A percentile compares a stretch with the other conserved stretches of the same genome.
Evolutionary conservation across 1,140 invertebrate species (phyloP).

Genomic region (Euwallacea similis): DNA sequence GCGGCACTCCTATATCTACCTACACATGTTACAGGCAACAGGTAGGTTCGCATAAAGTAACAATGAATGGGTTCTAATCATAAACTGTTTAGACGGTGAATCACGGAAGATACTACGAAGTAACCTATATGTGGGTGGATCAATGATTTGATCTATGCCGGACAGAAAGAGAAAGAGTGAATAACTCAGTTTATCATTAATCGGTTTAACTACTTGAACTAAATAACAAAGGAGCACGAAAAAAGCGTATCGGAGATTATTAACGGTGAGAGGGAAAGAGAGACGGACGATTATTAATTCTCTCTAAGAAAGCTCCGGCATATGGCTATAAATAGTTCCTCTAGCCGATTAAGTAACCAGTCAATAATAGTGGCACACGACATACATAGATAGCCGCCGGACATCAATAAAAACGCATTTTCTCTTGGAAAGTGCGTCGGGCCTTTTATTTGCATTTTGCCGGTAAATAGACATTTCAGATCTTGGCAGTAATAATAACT

Average conservation of each 20-base stretch:
- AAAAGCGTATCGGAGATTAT: no score
- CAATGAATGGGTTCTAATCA: not conserved
- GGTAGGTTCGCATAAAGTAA: not conserved
- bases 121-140: no score
- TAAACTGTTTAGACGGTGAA: no score
- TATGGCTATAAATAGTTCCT: constrained; percentile 11
- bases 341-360: constrained; percentile 10
- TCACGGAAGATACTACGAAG: no score
- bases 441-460: constrained; percentile 1
- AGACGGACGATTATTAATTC: not conserved
- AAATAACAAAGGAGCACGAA: no score
- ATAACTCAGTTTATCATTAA: no score
- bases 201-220: no score
- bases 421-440: constrained; percentile 22
- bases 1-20: not conserved
- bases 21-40: not conserved
- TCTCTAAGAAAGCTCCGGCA: constrained; percentile 12
- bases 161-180: no score
- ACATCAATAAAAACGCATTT: constrained; percentile 24
- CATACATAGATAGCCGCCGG: constrained; percentile 7
- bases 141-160: no score
- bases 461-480: constrained; percentile 1
- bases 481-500: no score
- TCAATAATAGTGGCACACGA: constrained; percentile 6
- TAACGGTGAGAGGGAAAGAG: no score